Conservation (phyloP, 2,113 vertebrate genomes). For the Nipponia nippon region DNA sequence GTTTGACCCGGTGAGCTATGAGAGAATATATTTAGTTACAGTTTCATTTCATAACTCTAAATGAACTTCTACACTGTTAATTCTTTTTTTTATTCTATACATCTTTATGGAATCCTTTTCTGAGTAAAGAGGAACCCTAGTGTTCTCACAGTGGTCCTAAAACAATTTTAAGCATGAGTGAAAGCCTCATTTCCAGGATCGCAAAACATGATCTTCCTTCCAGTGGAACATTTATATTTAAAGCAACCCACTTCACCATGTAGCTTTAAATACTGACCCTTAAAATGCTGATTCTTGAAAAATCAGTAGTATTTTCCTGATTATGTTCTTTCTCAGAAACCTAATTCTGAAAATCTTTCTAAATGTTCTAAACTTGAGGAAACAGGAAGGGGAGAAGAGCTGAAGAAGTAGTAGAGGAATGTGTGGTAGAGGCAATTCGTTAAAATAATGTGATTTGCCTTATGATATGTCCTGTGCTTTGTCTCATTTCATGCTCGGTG, state of each 20-base stretch:
- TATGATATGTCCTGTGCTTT: not conserved
- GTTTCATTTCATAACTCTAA: not conserved
- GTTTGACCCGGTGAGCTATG: not conserved
- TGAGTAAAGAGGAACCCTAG: not conserved
- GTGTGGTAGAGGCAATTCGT: not conserved
- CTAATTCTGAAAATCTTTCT: not conserved
- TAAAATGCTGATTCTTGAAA: not conserved
- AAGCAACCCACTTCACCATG: not conserved
- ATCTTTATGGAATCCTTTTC: not conserved
- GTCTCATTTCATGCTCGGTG: not conserved
- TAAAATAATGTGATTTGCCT: not conserved
- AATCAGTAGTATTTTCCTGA: not conserved
- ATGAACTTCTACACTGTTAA: not conserved
- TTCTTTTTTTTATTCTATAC: not conserved
- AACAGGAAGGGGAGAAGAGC: not conserved
- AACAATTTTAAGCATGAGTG: not conserved
- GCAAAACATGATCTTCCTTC: not conserved
- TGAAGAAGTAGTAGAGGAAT: not conserved
- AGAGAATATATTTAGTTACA: not conserved
- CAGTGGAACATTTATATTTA: not conserved
- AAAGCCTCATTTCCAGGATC: not conserved
- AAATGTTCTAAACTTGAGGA: slow-evolving; percentile 11
- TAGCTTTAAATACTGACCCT: not conserved
- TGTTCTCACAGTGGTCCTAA: not conserved
- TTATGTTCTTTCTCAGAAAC: not conserved